phyloP scores from a whole-genome alignment of 2,888 invertebrate genomes.

The Melinaea marsaeus region DNA sequence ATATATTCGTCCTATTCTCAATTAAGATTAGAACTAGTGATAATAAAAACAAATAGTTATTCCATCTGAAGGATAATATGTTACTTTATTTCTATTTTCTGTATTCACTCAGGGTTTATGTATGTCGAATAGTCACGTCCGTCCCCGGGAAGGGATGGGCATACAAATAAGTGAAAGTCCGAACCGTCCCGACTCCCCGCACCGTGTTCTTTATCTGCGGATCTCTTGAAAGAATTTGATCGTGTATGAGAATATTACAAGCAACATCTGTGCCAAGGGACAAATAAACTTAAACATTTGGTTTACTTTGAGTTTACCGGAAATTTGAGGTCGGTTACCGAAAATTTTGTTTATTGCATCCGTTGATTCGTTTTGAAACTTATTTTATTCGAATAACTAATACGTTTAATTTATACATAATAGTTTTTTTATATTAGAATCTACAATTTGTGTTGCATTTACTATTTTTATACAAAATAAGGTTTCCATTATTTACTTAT shows the following conservation, averaged over 20 bases:
- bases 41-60: constrained; percentile 39
- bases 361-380: not conserved
- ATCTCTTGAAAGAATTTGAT: constrained; percentile 78
- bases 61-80: constrained; percentile 72
- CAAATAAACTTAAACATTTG: constrained; percentile 61
- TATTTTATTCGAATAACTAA: no score
- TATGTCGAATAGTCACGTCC: constrained; percentile 78
- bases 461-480: no score
- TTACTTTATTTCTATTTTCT: constrained; percentile 78
- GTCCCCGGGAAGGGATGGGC: constrained; percentile 72
- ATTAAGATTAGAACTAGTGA: not conserved
- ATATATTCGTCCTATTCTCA: not conserved
- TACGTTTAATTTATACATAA: no score
- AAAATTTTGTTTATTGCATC: constrained; percentile 1
- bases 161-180: constrained; percentile 78
- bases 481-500: no score
- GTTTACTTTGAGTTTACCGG: constrained; percentile 22
- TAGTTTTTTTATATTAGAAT: no score
- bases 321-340: constrained; percentile 3
- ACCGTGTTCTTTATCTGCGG: constrained; percentile 74
- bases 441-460: no score
- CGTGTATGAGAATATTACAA: constrained; percentile 75
- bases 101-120: constrained; percentile 78
- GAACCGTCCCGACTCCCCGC: constrained; percentile 70
- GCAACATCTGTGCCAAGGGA: constrained; percentile 75